Evolutionary conservation across 2,797 vertebrate genomes (phyloP), one percentile per base, ranked within the genome.

Genomic region (Halcyon leucocephala): DNA sequence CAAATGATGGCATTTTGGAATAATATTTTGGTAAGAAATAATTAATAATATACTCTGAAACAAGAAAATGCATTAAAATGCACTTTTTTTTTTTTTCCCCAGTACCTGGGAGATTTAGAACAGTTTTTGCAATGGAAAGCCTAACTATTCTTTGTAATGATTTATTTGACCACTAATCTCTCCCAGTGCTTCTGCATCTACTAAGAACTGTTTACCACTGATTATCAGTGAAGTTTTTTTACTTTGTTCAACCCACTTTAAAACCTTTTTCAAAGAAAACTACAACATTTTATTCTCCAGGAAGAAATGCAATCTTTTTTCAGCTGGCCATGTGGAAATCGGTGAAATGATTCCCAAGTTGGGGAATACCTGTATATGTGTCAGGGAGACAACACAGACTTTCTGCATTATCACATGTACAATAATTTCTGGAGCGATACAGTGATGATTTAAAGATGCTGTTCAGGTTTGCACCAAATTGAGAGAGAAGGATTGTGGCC

Each of bases 61-160:
- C 37, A 95, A 95, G 94, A 97, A 97, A 97, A 96, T 86, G 69
- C 46, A 44, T 95, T 96, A 93, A 95, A 97, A 93, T 93, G 72
- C 55, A 89, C 66, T 96, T 95, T 82, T 78, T 90, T 96, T 49
- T 48, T 24, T 51, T 51, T 76, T 90, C 96, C 88, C 93, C 73
- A 77, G 46, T 66, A 73, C 71, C n/a, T n/a, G 3, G 35, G 86
- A 95, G 95, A 94, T 94, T 95, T 82, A 81, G 84, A 89, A 61
- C 77, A 82, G 26, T 79, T 89, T 92, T 85, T 81, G 49, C 52
- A 51, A 52, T 86, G 33, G 57, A 73, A 94, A 94, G 44, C 55
- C 58, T 70, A 88, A 93, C 88, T 94, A 87, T 67, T 96, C 95
- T 82, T 96, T 70, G 31, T 73, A 74, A 96, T 88, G 37, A 90